phyloP scores from a whole-genome alignment of 2,797 vertebrate species.

The Notolepis coatsorum region DNA sequence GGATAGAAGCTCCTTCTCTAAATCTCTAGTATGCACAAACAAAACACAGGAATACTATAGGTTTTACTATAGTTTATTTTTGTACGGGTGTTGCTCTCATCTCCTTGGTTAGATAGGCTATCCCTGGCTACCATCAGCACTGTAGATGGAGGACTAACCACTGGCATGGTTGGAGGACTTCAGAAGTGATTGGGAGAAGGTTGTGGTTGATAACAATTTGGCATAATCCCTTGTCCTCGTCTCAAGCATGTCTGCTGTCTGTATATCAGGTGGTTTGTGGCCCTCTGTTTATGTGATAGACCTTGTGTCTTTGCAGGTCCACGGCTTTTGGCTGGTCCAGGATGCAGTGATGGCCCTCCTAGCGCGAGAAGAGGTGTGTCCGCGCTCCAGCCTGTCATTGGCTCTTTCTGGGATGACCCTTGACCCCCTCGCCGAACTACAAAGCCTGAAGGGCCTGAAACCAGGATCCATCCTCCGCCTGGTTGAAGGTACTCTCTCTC shows the following conservation, averaged over 20 bases:
- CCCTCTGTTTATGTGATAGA: no score
- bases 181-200: not conserved
- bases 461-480: conserved; percentile 77
- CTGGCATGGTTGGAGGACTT: not conserved
- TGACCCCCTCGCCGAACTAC: conserved; percentile 75
- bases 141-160: no score
- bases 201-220: not conserved
- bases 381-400: conserved; percentile 77
- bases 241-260: not conserved
- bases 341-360: conserved; percentile 74
- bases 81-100: no score
- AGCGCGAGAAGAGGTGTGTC: conserved; percentile 77
- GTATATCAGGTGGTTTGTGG: not conserved
- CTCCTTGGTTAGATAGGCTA: no score
- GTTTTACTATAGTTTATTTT: no score
- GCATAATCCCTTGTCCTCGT: not conserved
- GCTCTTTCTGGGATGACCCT: conserved; percentile 70
- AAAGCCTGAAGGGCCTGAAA: conserved; percentile 79
- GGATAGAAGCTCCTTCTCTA: no score
- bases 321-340: conserved; percentile 84
- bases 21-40: no score
- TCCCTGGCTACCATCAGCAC: no score
- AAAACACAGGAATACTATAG: no score
- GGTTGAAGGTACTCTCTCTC: conserved; percentile 75
- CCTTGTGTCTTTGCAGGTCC: conserved; percentile 67